phyloP scores from a whole-genome alignment of 2,888 invertebrate species.

The Morinoia aosen region DNA sequence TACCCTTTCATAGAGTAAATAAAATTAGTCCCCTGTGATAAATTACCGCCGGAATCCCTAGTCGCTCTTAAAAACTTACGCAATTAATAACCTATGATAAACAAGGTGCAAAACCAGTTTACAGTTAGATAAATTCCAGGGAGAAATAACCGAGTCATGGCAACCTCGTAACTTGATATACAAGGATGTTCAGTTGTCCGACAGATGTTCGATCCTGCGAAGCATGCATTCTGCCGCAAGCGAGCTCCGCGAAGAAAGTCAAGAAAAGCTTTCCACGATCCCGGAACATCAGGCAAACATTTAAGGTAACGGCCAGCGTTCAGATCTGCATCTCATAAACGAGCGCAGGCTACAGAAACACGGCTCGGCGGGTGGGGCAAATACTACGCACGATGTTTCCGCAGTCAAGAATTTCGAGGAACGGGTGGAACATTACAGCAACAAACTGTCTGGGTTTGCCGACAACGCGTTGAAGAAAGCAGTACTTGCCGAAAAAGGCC shows the following conservation, averaged over 20 bases:
- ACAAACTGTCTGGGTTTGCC: background rate
- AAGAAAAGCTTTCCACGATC: slow-evolving; percentile 36
- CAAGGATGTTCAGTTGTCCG: background rate
- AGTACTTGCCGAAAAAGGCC: background rate
- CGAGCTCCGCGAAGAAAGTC: slow-evolving; percentile 3
- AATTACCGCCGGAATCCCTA: background rate
- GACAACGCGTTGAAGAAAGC: background rate
- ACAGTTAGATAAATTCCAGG: background rate
- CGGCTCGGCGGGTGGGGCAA: background rate
- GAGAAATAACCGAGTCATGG: background rate
- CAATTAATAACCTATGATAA: background rate
- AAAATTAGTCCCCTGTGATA: too few relatives aligned
- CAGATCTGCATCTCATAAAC: slow-evolving; percentile 2
- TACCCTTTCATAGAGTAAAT: too few relatives aligned
- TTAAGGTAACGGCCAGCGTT: background rate
- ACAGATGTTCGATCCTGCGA: background rate
- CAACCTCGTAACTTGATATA: background rate
- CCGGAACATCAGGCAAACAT: slow-evolving; percentile 41
- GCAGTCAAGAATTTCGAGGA: background rate
- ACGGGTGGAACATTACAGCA: background rate
- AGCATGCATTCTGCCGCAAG: slow-evolving; percentile 6
- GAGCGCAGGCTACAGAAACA: background rate
- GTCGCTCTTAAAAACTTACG: background rate
- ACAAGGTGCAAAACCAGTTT: background rate
- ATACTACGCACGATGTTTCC: background rate